Conservation (phyloP, 2,797 vertebrate species). For the Muscicapa striata region DNA sequence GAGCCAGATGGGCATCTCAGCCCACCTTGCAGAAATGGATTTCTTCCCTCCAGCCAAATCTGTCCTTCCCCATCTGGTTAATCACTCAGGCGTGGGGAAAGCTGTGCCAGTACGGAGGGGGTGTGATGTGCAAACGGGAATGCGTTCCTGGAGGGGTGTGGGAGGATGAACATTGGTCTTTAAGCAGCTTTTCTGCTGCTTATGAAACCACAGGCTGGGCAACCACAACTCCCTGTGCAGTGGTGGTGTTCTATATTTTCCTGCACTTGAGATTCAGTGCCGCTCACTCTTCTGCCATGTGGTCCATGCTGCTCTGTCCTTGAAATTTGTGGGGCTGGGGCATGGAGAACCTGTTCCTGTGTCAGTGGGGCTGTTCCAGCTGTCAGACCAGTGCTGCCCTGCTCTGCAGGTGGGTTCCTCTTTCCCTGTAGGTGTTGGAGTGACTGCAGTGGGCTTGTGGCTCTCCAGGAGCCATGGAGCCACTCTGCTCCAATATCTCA, state of each 20-base stretch:
- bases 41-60: slow-evolving; percentile 27
- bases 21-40: slow-evolving; percentile 19
- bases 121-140: slow-evolving; percentile 36
- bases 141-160: slow-evolving; percentile 40
- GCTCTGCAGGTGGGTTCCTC: accelerated
- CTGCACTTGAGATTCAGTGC: background rate
- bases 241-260: slow-evolving; percentile 15
- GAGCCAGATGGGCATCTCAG: slow-evolving; percentile 35
- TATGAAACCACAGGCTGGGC: slow-evolving; percentile 52
- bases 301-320: background rate
- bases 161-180: slow-evolving; percentile 38
- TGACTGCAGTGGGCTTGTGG: background rate
- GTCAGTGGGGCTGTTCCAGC: background rate
- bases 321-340: background rate
- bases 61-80: slow-evolving; percentile 50
- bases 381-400: background rate
- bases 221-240: background rate
- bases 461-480: background rate
- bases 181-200: slow-evolving; percentile 36
- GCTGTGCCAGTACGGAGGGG: slow-evolving; percentile 47
- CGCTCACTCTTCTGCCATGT: accelerated
- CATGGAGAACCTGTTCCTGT: accelerated
- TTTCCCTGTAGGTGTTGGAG: background rate
- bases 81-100: slow-evolving; percentile 29
- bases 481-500: background rate